Conservation (phyloP, 1,140 invertebrate genomes). For the Zaprionus capensis region DNA sequence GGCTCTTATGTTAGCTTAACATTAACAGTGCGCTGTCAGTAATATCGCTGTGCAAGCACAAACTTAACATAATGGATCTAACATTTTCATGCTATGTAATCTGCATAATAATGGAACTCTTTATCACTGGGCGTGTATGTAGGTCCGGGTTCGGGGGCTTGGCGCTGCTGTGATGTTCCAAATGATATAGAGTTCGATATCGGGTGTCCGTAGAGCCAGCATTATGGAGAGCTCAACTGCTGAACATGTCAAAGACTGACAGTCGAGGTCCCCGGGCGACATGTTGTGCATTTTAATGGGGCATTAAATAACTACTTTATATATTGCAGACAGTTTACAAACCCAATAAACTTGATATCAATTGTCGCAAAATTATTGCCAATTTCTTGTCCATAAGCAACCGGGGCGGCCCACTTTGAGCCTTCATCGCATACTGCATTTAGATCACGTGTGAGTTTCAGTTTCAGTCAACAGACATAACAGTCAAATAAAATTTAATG, state of each 20-base stretch:
- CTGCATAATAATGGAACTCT: not conserved
- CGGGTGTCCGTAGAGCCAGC: not conserved
- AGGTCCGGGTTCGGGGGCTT: slow-evolving; percentile 1
- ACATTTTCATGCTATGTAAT: not conserved
- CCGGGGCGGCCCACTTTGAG: slow-evolving; percentile 47
- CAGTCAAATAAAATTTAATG: slow-evolving; percentile 82
- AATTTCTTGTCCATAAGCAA: slow-evolving; percentile 32
- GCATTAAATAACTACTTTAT: slow-evolving; percentile 49
- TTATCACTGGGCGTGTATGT: not conserved
- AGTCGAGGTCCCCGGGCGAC: slow-evolving; percentile 50
- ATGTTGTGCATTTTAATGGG: slow-evolving; percentile 77
- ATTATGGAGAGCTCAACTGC: slow-evolving; percentile 4
- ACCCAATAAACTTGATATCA: slow-evolving; percentile 69
- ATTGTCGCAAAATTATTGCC: slow-evolving; percentile 46
- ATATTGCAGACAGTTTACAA: slow-evolving; percentile 74
- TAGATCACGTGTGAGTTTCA: slow-evolving; percentile 71
- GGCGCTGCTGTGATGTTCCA: slow-evolving; percentile 34
- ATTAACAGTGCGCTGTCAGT: not conserved
- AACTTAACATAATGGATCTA: not conserved
- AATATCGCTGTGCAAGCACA: not conserved
- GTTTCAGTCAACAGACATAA: slow-evolving; percentile 64
- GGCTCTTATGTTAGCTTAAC: too few relatives aligned
- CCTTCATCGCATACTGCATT: slow-evolving; percentile 50
- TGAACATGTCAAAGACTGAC: slow-evolving; percentile 49
- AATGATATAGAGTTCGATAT: slow-evolving; percentile 36